phyloP scores from a whole-genome alignment of 2,888 invertebrate genomes.

The Eristalinus aeneus region DNA sequence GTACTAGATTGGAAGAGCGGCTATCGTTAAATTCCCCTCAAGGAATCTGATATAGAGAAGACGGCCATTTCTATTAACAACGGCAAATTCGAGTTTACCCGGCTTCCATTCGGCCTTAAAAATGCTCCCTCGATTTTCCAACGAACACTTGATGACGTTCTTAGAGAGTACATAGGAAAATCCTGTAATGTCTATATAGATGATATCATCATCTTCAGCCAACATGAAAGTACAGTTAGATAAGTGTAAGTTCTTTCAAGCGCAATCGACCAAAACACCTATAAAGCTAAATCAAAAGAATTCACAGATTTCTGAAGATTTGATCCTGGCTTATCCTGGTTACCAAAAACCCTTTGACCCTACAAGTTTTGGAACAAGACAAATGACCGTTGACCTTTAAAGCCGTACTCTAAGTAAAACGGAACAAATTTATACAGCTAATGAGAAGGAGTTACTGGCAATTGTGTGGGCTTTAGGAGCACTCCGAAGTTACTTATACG shows the following conservation, averaged over 20 bases:
- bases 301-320: constrained; percentile 13
- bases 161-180: constrained; percentile 43
- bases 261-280: too few relatives aligned
- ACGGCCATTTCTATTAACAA: constrained; percentile 76
- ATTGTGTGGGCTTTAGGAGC: too few relatives aligned
- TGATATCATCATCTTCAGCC: constrained; percentile 52
- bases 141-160: constrained; percentile 34
- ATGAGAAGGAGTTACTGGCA: too few relatives aligned
- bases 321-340: constrained; percentile 10
- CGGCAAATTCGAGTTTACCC: constrained; percentile 76
- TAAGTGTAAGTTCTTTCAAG: too few relatives aligned
- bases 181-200: constrained; percentile 35
- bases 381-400: constrained; percentile 73
- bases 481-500: too few relatives aligned
- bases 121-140: constrained; percentile 78
- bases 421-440: constrained; percentile 25
- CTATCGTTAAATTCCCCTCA: constrained; percentile 77
- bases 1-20: constrained; percentile 77
- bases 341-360: constrained; percentile 23
- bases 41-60: constrained; percentile 74
- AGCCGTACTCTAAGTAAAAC: too few relatives aligned
- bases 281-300: constrained; percentile 53
- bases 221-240: constrained; percentile 9
- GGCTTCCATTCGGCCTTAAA: constrained; percentile 78
- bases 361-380: constrained; percentile 73